Evolutionary conservation across 2,113 vertebrate species (phyloP).

Genomic region (Pteropus alecto): DNA sequence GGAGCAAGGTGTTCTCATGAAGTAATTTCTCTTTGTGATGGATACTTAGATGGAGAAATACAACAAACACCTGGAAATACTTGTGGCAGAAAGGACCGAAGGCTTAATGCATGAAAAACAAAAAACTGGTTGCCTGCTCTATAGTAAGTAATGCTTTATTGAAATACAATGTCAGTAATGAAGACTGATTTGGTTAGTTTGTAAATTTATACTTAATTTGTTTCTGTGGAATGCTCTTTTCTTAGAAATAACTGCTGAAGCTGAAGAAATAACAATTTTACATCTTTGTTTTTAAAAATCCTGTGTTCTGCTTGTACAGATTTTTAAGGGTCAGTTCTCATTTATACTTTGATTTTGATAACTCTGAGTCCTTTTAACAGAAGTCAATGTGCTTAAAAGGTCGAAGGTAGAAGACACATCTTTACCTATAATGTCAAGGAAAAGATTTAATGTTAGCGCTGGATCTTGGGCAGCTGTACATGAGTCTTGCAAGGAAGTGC

Average conservation of each 20-base stretch:
- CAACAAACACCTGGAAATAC: conserved; percentile 90
- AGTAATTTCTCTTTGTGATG: conserved; percentile 56
- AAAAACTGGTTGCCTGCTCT: conserved; percentile 88
- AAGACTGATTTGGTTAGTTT: not conserved
- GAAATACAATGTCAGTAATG: conserved; percentile 4
- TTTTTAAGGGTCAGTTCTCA: conserved; percentile 6
- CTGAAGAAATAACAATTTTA: conserved; percentile 24
- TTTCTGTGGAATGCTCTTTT: conserved; percentile 46
- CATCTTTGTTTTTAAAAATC: conserved; percentile 1
- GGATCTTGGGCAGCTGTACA: not conserved
- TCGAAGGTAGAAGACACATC: conserved; percentile 9
- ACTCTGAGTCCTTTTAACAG: not conserved
- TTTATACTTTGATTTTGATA: not conserved
- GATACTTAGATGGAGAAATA: conserved; percentile 91
- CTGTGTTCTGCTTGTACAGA: not conserved
- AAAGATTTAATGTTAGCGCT: not conserved
- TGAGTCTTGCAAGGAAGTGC: not conserved
- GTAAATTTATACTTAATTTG: conserved; percentile 36
- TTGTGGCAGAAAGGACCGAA: conserved; percentile 89
- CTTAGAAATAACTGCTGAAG: conserved; percentile 17
- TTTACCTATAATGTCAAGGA: not conserved
- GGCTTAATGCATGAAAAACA: conserved; percentile 92
- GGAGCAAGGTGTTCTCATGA: not conserved
- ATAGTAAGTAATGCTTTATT: conserved; percentile 83
- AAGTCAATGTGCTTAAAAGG: not conserved